phyloP scores from a whole-genome alignment of 1,140 invertebrate species.

The Hylaeus volcanicus region DNA sequence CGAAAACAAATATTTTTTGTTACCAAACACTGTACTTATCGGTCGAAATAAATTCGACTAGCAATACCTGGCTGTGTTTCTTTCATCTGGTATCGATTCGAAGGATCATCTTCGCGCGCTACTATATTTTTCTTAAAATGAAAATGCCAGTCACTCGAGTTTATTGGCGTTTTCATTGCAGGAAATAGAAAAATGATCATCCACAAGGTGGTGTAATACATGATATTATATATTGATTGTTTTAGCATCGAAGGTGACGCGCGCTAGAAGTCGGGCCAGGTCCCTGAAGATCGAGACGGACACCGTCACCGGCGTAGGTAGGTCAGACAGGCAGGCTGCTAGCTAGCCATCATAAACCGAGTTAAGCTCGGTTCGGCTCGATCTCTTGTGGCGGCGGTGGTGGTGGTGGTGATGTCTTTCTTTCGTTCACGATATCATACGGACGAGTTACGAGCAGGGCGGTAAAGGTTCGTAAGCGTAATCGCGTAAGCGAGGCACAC shows the following conservation, averaged over 20 bases:
- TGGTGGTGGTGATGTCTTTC: constrained; percentile 22
- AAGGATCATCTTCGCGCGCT: no score
- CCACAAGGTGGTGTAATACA: no score
- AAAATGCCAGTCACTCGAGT: no score
- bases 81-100: no score
- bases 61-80: not conserved
- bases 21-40: constrained; percentile 10
- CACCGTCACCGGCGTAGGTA: constrained; percentile 3
- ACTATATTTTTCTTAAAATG: no score
- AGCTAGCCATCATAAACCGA: not conserved
- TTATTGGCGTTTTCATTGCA: no score
- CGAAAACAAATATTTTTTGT: constrained; percentile 24
- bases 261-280: no score
- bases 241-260: no score
- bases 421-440: constrained; percentile 29
- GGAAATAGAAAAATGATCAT: no score
- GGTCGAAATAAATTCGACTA: constrained; percentile 26
- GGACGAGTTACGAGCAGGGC: constrained; percentile 25
- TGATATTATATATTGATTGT: no score
- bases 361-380: constrained; percentile 19
- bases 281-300: no score
- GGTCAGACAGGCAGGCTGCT: not conserved
- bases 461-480: constrained; percentile 40
- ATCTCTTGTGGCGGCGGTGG: not conserved
- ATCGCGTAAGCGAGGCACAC: constrained; percentile 33